phyloP scores from a whole-genome alignment of 2,888 invertebrate species.

The Empis livida region DNA sequence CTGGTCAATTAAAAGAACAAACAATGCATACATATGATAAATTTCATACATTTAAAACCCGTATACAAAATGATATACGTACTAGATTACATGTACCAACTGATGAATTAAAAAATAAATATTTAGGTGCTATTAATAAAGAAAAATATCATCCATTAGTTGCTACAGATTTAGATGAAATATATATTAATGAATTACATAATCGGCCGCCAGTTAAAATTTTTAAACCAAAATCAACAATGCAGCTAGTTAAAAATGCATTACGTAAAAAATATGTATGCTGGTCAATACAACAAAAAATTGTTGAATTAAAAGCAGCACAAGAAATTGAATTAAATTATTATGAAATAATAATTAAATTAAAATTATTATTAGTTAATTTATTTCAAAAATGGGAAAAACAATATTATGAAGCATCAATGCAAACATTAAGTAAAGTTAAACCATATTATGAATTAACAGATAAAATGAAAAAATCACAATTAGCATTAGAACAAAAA shows the following conservation, averaged over 20 bases:
- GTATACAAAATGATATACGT: slow-evolving; percentile 26
- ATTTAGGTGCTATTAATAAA: slow-evolving; percentile 19
- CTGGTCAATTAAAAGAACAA: slow-evolving; percentile 29
- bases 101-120: slow-evolving; percentile 18
- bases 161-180: slow-evolving; percentile 31
- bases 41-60: slow-evolving; percentile 29
- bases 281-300: slow-evolving; percentile 27
- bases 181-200: slow-evolving; percentile 29
- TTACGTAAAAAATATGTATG: slow-evolving; percentile 30
- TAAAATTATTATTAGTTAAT: slow-evolving; percentile 21
- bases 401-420: slow-evolving; percentile 26
- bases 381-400: slow-evolving; percentile 32
- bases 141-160: slow-evolving; percentile 22
- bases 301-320: slow-evolving; percentile 27
- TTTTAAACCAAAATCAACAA: slow-evolving; percentile 25
- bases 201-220: slow-evolving; percentile 23
- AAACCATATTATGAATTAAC: slow-evolving; percentile 29
- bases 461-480: slow-evolving; percentile 22
- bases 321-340: slow-evolving; percentile 26
- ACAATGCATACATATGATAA: slow-evolving; percentile 20
- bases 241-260: slow-evolving; percentile 24
- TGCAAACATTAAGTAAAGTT: slow-evolving; percentile 24
- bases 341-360: slow-evolving; percentile 23
- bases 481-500: slow-evolving; percentile 20
- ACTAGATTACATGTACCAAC: slow-evolving; percentile 26